phyloP scores from a whole-genome alignment of 1,140 invertebrate genomes.

The Phenacoccus solenopsis region DNA sequence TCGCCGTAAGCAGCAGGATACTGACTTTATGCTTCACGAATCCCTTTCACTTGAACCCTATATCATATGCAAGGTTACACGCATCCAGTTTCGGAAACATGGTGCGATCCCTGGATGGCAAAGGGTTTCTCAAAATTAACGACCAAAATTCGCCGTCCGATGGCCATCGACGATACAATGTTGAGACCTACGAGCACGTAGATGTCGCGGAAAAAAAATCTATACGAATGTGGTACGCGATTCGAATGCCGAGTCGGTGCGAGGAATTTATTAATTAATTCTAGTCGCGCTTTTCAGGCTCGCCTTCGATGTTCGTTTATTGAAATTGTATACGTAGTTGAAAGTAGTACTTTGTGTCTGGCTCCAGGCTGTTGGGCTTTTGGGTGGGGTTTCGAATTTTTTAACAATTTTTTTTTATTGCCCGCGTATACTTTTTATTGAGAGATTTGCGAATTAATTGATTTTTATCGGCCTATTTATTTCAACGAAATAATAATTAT shows the following conservation, averaged over 20 bases:
- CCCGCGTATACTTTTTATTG: too few relatives aligned
- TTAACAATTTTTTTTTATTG: too few relatives aligned
- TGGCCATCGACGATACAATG: neutral
- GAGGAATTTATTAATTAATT: neutral
- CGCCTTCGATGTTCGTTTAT: neutral
- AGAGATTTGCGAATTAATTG: too few relatives aligned
- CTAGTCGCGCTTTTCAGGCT: neutral
- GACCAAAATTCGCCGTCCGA: too few relatives aligned
- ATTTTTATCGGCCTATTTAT: too few relatives aligned
- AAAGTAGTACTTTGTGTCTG: too few relatives aligned
- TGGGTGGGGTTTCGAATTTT: too few relatives aligned
- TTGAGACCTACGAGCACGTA: neutral
- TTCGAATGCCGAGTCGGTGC: too few relatives aligned
- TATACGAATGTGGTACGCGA: neutral
- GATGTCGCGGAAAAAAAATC: neutral
- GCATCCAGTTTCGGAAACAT: neutral
- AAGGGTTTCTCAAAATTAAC: neutral
- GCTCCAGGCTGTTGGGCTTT: too few relatives aligned
- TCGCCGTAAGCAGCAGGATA: neutral
- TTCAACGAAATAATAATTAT: too few relatives aligned
- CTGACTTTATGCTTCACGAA: slow-evolving; percentile 1
- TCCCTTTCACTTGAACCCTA: slow-evolving; percentile 1
- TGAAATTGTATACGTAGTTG: too few relatives aligned
- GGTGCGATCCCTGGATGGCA: neutral
- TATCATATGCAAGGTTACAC: neutral